Conservation (phyloP, 1,140 invertebrate genomes). For the Drosophila persimilis region DNA sequence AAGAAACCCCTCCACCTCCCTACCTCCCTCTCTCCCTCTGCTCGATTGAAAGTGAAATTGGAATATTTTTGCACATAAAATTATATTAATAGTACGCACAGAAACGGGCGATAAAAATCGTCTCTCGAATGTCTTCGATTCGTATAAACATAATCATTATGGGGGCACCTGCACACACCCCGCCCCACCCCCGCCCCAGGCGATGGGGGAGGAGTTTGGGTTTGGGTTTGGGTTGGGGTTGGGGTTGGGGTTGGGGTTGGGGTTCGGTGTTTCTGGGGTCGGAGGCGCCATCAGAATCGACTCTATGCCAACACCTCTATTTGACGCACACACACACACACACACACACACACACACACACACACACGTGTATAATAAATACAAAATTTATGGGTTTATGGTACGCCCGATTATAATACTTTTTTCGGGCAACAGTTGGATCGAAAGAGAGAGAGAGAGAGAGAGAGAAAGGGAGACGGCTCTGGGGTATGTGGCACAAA, state of each 20-base stretch:
- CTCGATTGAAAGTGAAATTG: constrained; percentile 8
- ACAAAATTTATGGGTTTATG: constrained; percentile 51
- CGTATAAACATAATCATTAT: constrained; percentile 42
- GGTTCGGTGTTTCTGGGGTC: background rate
- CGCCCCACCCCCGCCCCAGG: background rate
- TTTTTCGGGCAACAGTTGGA: constrained; percentile 24
- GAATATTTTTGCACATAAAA: constrained; percentile 58
- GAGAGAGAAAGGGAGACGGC: too few species aligned
- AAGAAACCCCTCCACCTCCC: constrained; percentile 21
- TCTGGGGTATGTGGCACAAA: too few species aligned
- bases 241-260: background rate
- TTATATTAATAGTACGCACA: constrained; percentile 53
- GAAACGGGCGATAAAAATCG: constrained; percentile 43
- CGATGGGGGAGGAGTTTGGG: background rate
- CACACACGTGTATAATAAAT: constrained; percentile 41
- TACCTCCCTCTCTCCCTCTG: background rate
- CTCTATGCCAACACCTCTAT: constrained; percentile 38
- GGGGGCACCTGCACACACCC: background rate
- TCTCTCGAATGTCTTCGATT: constrained; percentile 27
- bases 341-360: background rate
- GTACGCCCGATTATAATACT: constrained; percentile 21
- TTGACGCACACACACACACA: background rate
- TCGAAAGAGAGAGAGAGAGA: too few species aligned
- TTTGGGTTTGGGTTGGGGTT: background rate
- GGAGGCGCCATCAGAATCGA: constrained; percentile 26